Base-by-base conservation (phyloP, 2,797 vertebrate genomes). In the Tauraco hartlaubi region DNA sequence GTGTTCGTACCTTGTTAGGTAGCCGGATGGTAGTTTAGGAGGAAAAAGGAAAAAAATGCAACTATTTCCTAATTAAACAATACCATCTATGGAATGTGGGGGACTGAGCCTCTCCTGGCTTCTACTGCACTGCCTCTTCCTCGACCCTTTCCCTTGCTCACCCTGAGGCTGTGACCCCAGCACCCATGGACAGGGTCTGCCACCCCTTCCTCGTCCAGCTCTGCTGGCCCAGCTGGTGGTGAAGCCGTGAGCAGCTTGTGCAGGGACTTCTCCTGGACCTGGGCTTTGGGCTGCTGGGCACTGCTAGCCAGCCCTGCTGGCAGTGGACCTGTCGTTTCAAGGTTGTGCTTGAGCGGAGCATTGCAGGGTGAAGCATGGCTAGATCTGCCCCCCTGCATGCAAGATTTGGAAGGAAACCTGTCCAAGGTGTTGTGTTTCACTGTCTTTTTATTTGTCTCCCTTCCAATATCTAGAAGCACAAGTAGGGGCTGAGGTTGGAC, bases 11-110 rank as follows among this genome's bases (percentile, higher is more conserved):
- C 25, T 72, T 18, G 15, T 16, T 11, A 39, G 26, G 56, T 66
- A 69, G 20, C 33, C 19, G 9, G 43, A n/a, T 67, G 31, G 21
- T 66, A 29, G 22, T 73, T 88, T 16, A 54, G 48, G 44, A 26
- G 29, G 52, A 15, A 68, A 87, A 68, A 28, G 7, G 7, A 22
- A 56, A 59, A 73, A 73, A 33, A 25, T 44, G 25, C 18, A 59
- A 5, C 7, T 0, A 3, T 84, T 81, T 75, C 49, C 59, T 35
- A 22, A 49, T 37, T 39, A 33, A 82, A 51, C 66, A 61, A 61
- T 41, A 14, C 11, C 28, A 4, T 1, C 3, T 49, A 1, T 61
- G 37, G 5, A 11, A 10, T 5, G 16, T 41, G 28, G 20, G 37
- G n/a, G 33, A 9, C 58, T 72, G 49, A 54, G 85, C 20, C 62